Conservation (phyloP, 2,113 vertebrate species). For the Poicephalus gulielmi region DNA sequence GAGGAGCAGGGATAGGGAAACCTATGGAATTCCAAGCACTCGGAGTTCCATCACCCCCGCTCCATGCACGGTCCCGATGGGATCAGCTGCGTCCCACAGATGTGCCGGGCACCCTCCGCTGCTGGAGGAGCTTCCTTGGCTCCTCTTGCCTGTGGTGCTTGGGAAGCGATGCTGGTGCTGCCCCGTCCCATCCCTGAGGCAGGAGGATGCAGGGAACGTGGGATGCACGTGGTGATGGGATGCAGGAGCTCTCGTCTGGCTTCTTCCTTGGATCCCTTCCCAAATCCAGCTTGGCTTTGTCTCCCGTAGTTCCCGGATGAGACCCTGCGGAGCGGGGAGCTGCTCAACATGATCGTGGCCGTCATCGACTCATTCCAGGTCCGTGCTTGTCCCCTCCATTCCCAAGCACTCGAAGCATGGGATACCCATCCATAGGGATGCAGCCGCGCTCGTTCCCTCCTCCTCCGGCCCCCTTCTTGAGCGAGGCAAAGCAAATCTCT, state of each 20-base stretch:
- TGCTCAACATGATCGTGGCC: constrained; percentile 97
- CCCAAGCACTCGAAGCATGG: not conserved
- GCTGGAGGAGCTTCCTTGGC: too few relatives aligned
- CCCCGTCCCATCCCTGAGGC: not conserved
- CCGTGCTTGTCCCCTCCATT: not conserved
- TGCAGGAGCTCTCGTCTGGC: rapidly evolving
- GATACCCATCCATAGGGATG: rapidly evolving
- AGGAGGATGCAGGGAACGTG: too few relatives aligned
- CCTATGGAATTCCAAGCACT: not conserved
- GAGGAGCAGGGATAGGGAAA: not conserved
- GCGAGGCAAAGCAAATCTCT: not conserved
- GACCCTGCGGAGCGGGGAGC: constrained; percentile 90
- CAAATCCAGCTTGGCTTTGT: not conserved
- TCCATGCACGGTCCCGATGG: not conserved
- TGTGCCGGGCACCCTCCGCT: too few relatives aligned
- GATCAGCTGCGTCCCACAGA: not conserved
- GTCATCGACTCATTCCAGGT: constrained; percentile 93
- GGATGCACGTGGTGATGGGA: too few relatives aligned
- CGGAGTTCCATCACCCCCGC: too few relatives aligned
- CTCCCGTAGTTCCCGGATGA: constrained; percentile 90
- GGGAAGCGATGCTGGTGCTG: too few relatives aligned
- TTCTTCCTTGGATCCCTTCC: not conserved
- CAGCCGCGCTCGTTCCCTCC: rapidly evolving
- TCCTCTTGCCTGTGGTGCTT: not conserved
- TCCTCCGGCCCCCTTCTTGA: rapidly evolving